Evolutionary conservation across 1,140 invertebrate species (phyloP), one percentile per base, ranked within the genome.

Genomic region (Conus betulinus): DNA sequence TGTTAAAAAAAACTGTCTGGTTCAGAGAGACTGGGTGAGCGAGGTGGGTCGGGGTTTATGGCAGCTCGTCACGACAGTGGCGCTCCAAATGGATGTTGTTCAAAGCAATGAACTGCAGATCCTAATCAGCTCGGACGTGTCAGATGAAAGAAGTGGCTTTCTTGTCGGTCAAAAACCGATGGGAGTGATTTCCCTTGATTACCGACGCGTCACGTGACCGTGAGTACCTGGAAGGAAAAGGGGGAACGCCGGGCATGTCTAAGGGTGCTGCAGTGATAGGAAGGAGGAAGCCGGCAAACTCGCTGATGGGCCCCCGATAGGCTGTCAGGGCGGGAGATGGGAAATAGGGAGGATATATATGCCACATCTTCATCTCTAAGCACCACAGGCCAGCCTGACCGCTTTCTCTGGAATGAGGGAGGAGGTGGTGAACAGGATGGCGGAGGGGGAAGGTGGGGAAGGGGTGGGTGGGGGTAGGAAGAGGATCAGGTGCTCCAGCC

Each of bases 11-110:
- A 53, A 53, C 11, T 20, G 11, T 20, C 11, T 71, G 51, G 79
- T 81, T 81, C 79, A 81, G 79, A 53, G 79, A 81, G 79, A 81
- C 79, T 81, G 79, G 79, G 79, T 7, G 51, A 81, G 20, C 79
- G 79, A 7, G 79, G 52, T 6, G 79, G 79, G 52, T 4, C 17
- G 10, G 15, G 39, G 51, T 53, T 81, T 53, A 81, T 51, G 53
- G 79, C 79, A 23, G 15, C 39, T 53, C 3, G 79, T 81, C 79
- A 81, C 79, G 79, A 53, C 79, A 81, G 17, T 17, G 39, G 39
- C 15, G 11, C 51, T 81, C 79, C 79, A 52, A 53, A 8, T 53
- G 13, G 39, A 51, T 20, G 51, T 81, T 53, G 51, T 53, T 27
- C 25, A 39, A 78, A 39, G 51, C 51, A 53, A 23, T 52, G 7